Conservation (phyloP, 2,113 vertebrate genomes). For the Meleagris gallopavo region DNA sequence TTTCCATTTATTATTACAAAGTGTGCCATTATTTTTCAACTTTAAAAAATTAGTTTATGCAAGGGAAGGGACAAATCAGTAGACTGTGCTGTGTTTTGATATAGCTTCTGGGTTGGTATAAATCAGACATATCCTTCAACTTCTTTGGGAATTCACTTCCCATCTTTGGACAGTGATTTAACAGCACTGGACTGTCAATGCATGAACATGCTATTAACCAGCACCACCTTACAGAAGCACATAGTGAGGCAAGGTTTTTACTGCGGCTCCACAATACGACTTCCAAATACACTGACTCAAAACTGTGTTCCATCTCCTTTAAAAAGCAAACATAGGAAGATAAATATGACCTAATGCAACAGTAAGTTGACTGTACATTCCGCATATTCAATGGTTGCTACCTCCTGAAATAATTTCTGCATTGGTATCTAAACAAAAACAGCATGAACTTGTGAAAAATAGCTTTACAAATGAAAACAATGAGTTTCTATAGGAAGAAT, state of each 20-base stretch:
- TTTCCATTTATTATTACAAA: constrained; percentile 61
- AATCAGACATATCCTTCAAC: neutral
- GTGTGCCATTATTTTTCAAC: neutral
- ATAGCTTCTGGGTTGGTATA: neutral
- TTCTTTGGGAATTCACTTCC: neutral
- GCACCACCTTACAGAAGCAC: neutral
- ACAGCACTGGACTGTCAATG: neutral
- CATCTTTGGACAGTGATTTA: neutral
- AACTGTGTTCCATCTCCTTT: neutral
- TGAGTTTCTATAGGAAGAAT: neutral
- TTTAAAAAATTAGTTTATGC: constrained; percentile 42
- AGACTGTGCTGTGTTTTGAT: neutral
- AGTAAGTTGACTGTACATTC: neutral
- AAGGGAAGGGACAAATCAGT: constrained; percentile 9
- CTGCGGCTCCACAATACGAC: rapidly evolving
- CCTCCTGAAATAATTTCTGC: neutral
- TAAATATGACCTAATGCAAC: neutral
- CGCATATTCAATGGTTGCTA: neutral
- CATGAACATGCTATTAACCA: neutral
- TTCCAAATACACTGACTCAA: neutral
- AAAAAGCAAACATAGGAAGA: neutral
- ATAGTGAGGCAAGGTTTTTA: neutral
- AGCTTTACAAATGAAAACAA: neutral
- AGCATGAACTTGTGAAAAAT: neutral
- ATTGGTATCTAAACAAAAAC: neutral